These are phyloP conservation scores for Sitobion miscanthi DNA, from an alignment of 1,140 invertebrate species.

Conservation along the genomic window DNA sequence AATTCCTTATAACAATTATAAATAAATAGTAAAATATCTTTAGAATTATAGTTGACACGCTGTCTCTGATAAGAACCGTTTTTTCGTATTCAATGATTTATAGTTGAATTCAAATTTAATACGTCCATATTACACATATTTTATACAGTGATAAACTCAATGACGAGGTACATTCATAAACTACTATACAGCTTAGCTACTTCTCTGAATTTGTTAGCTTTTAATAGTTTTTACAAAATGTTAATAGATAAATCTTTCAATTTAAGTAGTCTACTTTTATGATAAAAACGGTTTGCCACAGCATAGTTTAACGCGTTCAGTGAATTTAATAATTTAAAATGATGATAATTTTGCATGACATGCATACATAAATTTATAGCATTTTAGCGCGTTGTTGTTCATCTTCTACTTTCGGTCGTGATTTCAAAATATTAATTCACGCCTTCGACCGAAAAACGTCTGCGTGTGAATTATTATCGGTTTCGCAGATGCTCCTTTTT, in stretches of 20 bases:
- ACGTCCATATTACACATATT: neutral
- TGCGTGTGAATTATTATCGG: conserved; percentile 44
- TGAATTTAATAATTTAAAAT: neutral
- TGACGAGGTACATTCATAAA: neutral
- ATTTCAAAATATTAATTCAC: conserved; percentile 33
- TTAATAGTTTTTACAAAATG: neutral
- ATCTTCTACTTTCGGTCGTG: neutral
- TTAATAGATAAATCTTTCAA: neutral
- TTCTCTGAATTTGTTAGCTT: neutral
- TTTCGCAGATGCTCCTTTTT: conserved; percentile 46
- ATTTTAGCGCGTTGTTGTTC: neutral
- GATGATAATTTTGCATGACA: neutral
- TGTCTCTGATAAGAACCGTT: neutral
- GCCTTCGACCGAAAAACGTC: neutral
- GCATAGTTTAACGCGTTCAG: neutral
- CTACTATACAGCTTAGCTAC: neutral
- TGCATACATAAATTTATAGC: neutral
- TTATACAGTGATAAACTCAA: neutral
- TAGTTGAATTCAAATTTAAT: neutral
- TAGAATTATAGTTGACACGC: neutral
- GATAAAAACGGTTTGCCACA: neutral
- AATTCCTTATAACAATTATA: neutral
- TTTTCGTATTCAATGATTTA: neutral
- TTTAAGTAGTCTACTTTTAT: neutral
- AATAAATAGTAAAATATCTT: neutral